Percentiles rank a stretch among this genome's conserved stretches.
phyloP scores from a whole-genome alignment of 1,140 invertebrate species.

The Mycetomoellerius zeteki region DNA sequence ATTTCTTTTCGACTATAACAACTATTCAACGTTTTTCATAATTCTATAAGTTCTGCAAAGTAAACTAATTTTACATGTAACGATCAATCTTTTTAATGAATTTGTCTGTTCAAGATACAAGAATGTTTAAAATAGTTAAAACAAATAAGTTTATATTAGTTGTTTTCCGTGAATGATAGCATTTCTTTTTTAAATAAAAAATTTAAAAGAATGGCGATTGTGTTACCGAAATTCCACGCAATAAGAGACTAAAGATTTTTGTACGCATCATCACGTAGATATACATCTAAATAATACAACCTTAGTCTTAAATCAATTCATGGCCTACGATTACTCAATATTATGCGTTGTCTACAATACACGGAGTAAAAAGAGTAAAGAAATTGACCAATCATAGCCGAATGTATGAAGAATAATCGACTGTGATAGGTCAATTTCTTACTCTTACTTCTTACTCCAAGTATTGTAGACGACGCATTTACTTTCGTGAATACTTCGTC shows the following conservation, averaged over 20 bases:
- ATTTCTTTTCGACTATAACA: neutral
- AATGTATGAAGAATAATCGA: too few species aligned
- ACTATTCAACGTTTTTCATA: neutral
- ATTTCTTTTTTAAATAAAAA: neutral
- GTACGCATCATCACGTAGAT: neutral
- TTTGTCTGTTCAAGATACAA: neutral
- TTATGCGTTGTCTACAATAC: too few species aligned
- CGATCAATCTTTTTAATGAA: neutral
- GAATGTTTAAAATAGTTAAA: neutral
- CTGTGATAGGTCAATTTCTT: too few species aligned
- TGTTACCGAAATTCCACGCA: neutral
- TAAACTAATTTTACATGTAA: neutral
- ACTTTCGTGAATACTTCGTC: constrained; percentile 18
- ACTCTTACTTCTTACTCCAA: too few species aligned
- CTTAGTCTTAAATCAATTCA: neutral
- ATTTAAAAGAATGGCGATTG: neutral
- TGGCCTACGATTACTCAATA: neutral
- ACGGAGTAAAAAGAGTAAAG: too few species aligned
- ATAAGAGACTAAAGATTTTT: constrained; percentile 19
- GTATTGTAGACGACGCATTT: neutral
- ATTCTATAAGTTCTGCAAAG: neutral
- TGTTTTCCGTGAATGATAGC: neutral
- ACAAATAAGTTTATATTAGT: neutral
- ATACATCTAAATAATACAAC: neutral
- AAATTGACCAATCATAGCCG: too few species aligned